Base-by-base conservation (phyloP, 1,140 invertebrate species). In the Apis dorsata region DNA sequence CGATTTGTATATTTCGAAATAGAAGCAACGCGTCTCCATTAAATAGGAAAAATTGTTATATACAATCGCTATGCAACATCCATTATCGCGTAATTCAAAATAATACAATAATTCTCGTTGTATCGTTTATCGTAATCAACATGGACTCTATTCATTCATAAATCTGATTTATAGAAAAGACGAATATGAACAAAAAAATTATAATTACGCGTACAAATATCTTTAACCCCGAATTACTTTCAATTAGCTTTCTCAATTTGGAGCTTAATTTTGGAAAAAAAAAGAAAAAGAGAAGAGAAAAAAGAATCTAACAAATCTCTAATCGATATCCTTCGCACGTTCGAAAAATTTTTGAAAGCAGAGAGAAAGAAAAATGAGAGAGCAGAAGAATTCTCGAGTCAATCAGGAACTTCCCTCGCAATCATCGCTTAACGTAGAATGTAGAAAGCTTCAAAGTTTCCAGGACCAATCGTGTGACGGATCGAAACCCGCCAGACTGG, bases 391-490 rank as follows among this genome's bases (percentile, higher is more conserved):
- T 44, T 44, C 34, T 44, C 4, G 19, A 66, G 17, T 82, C 74
- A 55, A 77, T 82, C 49, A 51, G 8, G 49, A 62, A 62, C 34
- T 70, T 21, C 65, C 57, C n/a, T 62, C 57, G 77, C 73, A 77
- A 77, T 77, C 74, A 77, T 63, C 24, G 59, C 63, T 72, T 63
- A 80, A 57, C 60, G 19, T 71, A 13, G 51, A 28, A 21, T 19
- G 71, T 34, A 28, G 62, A 5, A 62, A 82, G 74, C 77, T 76
- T 44, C 1, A 8, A 77, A 82, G 55, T 82, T 77, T 57, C 21
- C n/a, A 63, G 65, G 34, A 17, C 74, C 74, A 70, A 77, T 77
- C 80, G 53, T 9, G 70, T 55, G 24, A 12, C 79, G 34, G 44
- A 65, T 81, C 70, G 62, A 81, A 71, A 12, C 79, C 79, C 21